Percentiles rank a stretch among this genome's conserved stretches.
These are phyloP conservation scores for Ormia ochracea DNA, from an alignment of 2,888 invertebrate genomes.

Conservation along the genomic window DNA sequence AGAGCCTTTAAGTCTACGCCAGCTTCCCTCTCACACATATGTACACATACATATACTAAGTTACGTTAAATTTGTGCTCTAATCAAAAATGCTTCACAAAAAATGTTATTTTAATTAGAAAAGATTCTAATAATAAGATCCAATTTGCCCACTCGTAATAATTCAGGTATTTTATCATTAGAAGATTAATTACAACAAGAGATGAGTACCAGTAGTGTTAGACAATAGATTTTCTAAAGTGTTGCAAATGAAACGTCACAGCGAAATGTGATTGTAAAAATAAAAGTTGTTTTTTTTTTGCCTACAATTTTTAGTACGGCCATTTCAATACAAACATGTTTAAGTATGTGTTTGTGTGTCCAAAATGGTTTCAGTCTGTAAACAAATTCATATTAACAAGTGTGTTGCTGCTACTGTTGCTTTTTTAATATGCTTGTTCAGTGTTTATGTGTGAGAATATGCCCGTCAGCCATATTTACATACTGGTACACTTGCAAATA, in stretches of 20 bases:
- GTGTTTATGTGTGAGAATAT: constrained; percentile 45
- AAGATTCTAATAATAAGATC: too few relatives aligned
- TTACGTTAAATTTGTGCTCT: too few relatives aligned
- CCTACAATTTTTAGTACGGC: neutral
- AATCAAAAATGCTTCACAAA: too few relatives aligned
- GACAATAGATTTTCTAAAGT: neutral
- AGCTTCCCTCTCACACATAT: too few relatives aligned
- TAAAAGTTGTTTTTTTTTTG: constrained; percentile 15
- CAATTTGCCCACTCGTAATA: too few relatives aligned
- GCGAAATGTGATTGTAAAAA: constrained; percentile 1
- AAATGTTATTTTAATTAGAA: too few relatives aligned
- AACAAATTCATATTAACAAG: too few relatives aligned
- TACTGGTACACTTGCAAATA: neutral
- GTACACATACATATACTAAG: too few relatives aligned
- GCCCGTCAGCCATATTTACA: constrained; percentile 42
- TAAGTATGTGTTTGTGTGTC: neutral
- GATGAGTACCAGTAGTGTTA: too few relatives aligned
- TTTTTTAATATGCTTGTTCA: constrained; percentile 53
- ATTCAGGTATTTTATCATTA: too few relatives aligned
- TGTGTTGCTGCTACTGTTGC: constrained; percentile 11
- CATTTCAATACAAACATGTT: neutral
- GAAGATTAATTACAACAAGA: neutral
- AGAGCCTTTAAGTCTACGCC: too few relatives aligned
- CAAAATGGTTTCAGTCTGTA: neutral
- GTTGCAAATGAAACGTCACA: constrained; percentile 32